These are phyloP conservation scores for Monopis laevigella DNA, from an alignment of 2,888 invertebrate species.

Conservation along the genomic window DNA sequence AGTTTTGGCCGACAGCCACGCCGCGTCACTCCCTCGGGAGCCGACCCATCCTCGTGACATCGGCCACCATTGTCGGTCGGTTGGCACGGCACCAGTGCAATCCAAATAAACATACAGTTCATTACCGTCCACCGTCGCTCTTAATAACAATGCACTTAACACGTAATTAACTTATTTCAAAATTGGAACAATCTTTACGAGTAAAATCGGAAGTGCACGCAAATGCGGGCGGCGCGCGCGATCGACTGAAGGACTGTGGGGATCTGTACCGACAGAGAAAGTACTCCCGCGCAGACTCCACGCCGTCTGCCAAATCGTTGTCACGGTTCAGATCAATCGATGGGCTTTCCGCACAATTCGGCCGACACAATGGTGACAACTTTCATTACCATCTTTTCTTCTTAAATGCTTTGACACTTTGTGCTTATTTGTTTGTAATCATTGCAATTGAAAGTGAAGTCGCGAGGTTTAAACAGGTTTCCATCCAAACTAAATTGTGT, in stretches of 20 bases:
- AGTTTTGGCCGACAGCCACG: slow-evolving; percentile 52
- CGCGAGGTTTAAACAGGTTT: too few relatives aligned
- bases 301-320: slow-evolving; percentile 59
- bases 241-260: slow-evolving; percentile 21
- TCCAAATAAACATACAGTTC: slow-evolving; percentile 21
- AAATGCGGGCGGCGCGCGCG: slow-evolving; percentile 38
- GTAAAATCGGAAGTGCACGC: slow-evolving; percentile 1
- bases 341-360: slow-evolving; percentile 50
- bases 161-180: neutral
- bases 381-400: slow-evolving; percentile 14
- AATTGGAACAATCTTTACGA: neutral
- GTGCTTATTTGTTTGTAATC: neutral
- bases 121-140: slow-evolving; percentile 6
- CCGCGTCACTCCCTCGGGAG: slow-evolving; percentile 41
- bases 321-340: slow-evolving; percentile 55
- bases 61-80: neutral
- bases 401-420: neutral
- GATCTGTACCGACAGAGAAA: slow-evolving; percentile 54
- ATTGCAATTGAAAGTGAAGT: neutral
- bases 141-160: neutral
- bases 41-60: neutral
- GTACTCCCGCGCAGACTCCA: slow-evolving; percentile 58
- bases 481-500: too few relatives aligned
- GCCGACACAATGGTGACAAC: slow-evolving; percentile 28
- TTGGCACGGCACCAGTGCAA: slow-evolving; percentile 20